Evolutionary conservation across 2,113 vertebrate species (phyloP), one percentile per base, ranked within the genome.

Genomic region (Phrynosoma blainvillii): DNA sequence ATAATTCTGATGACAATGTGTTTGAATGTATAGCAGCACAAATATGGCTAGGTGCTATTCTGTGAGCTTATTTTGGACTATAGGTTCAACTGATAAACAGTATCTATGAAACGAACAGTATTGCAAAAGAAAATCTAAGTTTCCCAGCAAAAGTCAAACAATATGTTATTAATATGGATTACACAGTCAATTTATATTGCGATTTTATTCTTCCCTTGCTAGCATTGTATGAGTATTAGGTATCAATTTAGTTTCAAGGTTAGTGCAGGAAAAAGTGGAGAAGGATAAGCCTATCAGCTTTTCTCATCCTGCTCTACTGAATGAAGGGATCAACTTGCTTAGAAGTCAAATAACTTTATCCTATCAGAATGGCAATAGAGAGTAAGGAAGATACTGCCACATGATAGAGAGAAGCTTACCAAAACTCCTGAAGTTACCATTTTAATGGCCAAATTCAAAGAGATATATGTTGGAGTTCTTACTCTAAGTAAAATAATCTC

Each of bases 281-380:
- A 66, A 76, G 65, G 80, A 88, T 88, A 88, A 88, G 81, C 81
- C 87, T 88, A 88, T 88, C 87, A 88, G 81, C 74, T 62, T 88
- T 84, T 81, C 81, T 88, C 74, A 77, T 83, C 62, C 87, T 88
- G 73, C 80, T 88, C 81, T 77, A 88, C 80, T 88, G 87, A 88
- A 88, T 88, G 81, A 88, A 88, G 74, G 87, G 87, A 88, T 83
- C 87, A 88, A 78, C 74, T 88, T 88, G 59, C 87, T 88, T 83
- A 88, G 84, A 83, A 88, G 87, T 88, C 80, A 88, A 88, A 88
- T 88, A 74, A 83, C 80, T 83, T 88, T 88, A 88, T 88, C 87
- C 80, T 77, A 77, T 78, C 87, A 78, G 81, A 56, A 78, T 70
- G 47, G 81, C 81, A 88, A 88, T 52, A 88, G 74, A 88, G n/a